phyloP scores from a whole-genome alignment of 2,113 vertebrate species.

The Strigops habroptila region DNA sequence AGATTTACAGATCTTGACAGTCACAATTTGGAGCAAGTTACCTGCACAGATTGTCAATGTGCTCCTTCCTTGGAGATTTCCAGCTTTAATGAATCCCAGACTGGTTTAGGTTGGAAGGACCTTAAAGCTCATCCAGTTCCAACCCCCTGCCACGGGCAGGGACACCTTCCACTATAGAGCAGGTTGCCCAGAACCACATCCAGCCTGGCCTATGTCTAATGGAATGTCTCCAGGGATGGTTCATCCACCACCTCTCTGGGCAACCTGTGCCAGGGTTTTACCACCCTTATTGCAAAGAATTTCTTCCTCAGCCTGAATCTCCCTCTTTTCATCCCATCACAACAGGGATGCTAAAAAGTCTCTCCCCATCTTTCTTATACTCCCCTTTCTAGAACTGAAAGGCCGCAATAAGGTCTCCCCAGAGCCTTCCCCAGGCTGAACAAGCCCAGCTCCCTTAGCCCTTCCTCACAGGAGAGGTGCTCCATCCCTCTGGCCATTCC shows the following conservation, averaged over 20 bases:
- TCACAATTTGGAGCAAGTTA: not conserved
- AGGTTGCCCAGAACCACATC: not conserved
- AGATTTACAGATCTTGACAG: fast-evolving
- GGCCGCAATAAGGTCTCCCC: not conserved
- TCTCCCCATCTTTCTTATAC: not conserved
- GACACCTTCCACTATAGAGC: not conserved
- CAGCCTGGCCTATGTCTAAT: not conserved
- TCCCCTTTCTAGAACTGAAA: not conserved
- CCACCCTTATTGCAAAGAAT: not conserved
- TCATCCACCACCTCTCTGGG: not conserved
- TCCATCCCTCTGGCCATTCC: not conserved
- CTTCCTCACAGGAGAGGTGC: not conserved
- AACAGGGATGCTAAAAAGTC: not conserved
- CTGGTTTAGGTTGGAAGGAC: not conserved
- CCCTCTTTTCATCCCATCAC: not conserved
- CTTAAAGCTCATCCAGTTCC: not conserved
- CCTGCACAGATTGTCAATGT: fast-evolving
- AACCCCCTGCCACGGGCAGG: not conserved
- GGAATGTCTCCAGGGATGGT: not conserved
- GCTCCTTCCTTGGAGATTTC: not conserved
- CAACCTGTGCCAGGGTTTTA: not conserved
- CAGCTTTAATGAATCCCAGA: not conserved
- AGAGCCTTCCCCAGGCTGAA: not conserved
- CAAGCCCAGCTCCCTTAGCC: not conserved
- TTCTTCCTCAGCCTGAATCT: not conserved